These are phyloP conservation scores for Pangasianodon gigas DNA, from an alignment of 2,113 vertebrate genomes.

Conservation along the genomic window DNA sequence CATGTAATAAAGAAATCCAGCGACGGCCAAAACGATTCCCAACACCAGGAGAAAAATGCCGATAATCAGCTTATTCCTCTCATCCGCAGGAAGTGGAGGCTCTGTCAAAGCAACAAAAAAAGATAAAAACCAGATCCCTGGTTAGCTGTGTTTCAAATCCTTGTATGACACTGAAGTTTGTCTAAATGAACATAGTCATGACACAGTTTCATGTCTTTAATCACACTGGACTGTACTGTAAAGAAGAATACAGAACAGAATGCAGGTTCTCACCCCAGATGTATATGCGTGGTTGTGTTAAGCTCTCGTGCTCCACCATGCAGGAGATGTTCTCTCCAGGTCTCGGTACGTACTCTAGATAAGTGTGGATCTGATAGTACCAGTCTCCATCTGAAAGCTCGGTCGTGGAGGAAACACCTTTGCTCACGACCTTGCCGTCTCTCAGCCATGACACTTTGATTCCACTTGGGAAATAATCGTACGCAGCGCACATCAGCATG, in stretches of 20 bases:
- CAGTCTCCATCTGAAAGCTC: conserved; percentile 56
- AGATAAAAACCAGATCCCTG: not conserved
- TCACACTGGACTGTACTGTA: not conserved
- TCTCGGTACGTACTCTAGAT: conserved; percentile 52
- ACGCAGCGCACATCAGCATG: conserved; percentile 51
- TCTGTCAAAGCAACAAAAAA: not conserved
- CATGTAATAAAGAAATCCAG: not conserved
- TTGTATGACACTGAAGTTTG: not conserved
- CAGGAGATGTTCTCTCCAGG: conserved; percentile 57
- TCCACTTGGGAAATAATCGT: conserved; percentile 52
- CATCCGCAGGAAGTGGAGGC: not conserved
- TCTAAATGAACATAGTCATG: not conserved
- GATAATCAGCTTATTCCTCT: not conserved
- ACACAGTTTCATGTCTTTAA: not conserved
- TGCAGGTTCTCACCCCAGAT: not conserved
- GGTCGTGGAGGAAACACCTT: conserved; percentile 39
- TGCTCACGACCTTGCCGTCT: conserved; percentile 39
- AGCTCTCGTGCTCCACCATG: conserved; percentile 53
- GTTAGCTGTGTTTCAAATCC: not conserved
- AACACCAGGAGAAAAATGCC: not conserved
- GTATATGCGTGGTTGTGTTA: not conserved
- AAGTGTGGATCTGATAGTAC: conserved; percentile 59
- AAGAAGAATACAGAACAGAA: too few relatives aligned
- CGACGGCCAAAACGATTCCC: not conserved
- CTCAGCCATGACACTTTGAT: conserved; percentile 56